These are phyloP conservation scores for Lycaon pictus DNA, from an alignment of 2,113 vertebrate species.

Conservation along the genomic window DNA sequence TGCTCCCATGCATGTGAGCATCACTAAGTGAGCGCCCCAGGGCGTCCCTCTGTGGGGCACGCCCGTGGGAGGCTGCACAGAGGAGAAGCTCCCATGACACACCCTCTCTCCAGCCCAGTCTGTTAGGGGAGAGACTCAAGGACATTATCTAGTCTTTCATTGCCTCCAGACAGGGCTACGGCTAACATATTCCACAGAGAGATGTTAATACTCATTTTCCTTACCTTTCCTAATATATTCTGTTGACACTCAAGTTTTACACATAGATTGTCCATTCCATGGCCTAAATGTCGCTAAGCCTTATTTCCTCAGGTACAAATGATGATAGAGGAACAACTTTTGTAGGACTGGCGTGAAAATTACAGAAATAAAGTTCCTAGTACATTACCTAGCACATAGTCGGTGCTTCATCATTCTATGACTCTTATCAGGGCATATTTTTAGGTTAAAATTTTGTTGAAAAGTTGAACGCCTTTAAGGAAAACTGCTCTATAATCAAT, in stretches of 20 bases:
- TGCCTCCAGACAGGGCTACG: neutral
- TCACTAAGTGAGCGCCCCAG: neutral
- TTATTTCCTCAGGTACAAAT: neutral
- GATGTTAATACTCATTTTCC: neutral
- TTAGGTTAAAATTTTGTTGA: neutral
- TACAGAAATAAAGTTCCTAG: neutral
- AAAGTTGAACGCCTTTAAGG: neutral
- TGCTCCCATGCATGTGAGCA: neutral
- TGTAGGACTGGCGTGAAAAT: neutral
- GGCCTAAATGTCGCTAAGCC: neutral
- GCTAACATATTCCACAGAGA: neutral
- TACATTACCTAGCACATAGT: neutral
- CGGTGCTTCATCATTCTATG: neutral
- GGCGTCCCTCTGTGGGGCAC: neutral
- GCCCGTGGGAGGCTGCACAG: neutral
- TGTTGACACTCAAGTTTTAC: conserved; percentile 33
- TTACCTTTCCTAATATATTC: neutral
- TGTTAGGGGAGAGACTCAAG: neutral
- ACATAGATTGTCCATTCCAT: neutral
- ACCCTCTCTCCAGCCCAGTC: neutral
- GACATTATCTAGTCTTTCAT: conserved; percentile 14
- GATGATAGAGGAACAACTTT: neutral
- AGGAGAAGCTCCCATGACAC: neutral
- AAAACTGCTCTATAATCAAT: neutral
- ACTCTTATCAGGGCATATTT: neutral